Evolutionary conservation across 2,113 vertebrate genomes (phyloP).

Genomic region (Gymnarchus niloticus): DNA sequence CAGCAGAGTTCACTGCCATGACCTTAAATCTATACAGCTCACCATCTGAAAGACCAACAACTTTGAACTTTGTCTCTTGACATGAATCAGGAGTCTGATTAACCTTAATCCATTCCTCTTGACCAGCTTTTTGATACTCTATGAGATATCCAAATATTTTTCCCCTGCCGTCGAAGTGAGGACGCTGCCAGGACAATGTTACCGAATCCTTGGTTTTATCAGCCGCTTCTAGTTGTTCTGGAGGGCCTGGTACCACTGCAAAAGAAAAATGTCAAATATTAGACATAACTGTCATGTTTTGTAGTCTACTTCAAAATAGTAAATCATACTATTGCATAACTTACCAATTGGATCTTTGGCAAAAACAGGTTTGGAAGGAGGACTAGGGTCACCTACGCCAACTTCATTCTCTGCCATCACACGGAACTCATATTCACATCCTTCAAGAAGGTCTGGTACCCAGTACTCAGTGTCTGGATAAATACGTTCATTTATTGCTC

Average conservation of each 20-base stretch:
- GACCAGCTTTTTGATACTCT: slow-evolving; percentile 88
- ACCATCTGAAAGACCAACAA: slow-evolving; percentile 83
- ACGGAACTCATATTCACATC: slow-evolving; percentile 95
- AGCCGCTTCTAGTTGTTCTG: slow-evolving; percentile 73
- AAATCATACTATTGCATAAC: slow-evolving; percentile 26
- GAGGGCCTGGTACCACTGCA: slow-evolving; percentile 85
- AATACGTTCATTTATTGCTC: slow-evolving; percentile 77
- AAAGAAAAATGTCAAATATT: not conserved
- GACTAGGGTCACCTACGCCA: slow-evolving; percentile 88
- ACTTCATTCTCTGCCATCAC: slow-evolving; percentile 92
- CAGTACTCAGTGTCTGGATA: slow-evolving; percentile 77
- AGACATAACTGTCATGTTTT: not conserved
- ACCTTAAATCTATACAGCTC: slow-evolving; percentile 83
- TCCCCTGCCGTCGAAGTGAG: slow-evolving; percentile 81
- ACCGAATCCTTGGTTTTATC: slow-evolving; percentile 90
- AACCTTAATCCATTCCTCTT: slow-evolving; percentile 86
- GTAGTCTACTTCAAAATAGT: not conserved
- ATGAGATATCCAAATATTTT: slow-evolving; percentile 95
- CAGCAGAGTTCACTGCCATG: slow-evolving; percentile 85
- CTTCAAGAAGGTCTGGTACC: slow-evolving; percentile 85
- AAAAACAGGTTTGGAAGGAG: slow-evolving; percentile 88
- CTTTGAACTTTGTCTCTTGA: slow-evolving; percentile 84
- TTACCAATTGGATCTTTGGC: slow-evolving; percentile 94
- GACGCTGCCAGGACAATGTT: slow-evolving; percentile 84
- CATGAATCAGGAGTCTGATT: slow-evolving; percentile 93